Percentiles rank a stretch among this genome's conserved stretches.
Conservation (phyloP, 2,113 vertebrate genomes). For the Cromileptes altivelis region DNA sequence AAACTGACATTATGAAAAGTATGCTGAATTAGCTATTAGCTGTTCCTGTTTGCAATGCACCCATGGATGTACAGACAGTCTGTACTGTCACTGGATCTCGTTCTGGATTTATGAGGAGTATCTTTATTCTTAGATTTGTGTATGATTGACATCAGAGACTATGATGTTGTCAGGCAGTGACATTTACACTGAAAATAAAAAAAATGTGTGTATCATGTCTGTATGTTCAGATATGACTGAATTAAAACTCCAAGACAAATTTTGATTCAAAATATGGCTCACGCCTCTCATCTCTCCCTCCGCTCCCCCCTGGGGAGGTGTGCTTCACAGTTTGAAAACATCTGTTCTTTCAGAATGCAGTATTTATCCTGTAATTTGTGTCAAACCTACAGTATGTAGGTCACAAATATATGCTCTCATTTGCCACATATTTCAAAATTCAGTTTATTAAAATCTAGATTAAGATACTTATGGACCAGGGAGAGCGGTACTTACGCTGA, state of each 20-base stretch:
- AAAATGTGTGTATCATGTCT: not conserved
- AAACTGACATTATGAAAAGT: not conserved
- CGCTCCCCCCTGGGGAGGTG: not conserved
- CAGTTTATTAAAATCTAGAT: not conserved
- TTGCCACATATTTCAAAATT: not conserved
- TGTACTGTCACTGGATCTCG: not conserved
- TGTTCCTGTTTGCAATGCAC: not conserved
- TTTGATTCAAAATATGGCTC: not conserved
- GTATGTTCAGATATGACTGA: not conserved
- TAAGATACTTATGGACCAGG: rapidly evolving
- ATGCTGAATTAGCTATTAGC: not conserved
- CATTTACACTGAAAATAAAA: not conserved
- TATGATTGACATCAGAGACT: not conserved
- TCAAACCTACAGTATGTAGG: not conserved
- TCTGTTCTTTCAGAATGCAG: not conserved
- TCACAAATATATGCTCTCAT: not conserved
- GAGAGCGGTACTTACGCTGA: slow-evolving; percentile 90
- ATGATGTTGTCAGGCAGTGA: not conserved
- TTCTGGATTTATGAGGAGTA: not conserved
- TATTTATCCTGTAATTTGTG: not conserved
- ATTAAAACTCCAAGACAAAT: not conserved
- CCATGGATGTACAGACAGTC: not conserved
- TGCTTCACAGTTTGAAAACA: not conserved
- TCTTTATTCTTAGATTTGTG: not conserved
- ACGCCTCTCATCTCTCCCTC: not conserved